phyloP scores from a whole-genome alignment of 2,888 invertebrate genomes.

The Ferdinandea cuprea region DNA sequence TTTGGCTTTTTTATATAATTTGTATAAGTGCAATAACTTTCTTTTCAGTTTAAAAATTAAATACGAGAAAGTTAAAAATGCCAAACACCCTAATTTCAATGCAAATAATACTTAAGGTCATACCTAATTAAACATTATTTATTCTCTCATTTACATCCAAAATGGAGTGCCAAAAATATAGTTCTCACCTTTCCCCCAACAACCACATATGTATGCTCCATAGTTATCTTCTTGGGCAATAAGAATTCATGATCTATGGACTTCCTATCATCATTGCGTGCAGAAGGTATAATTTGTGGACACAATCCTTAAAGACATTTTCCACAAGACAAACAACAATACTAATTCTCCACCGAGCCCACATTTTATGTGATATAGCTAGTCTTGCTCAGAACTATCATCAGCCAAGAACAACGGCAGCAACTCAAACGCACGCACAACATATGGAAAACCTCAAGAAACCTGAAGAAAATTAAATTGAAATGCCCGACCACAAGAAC shows the following conservation, averaged over 20 bases:
- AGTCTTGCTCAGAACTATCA: slow-evolving; percentile 28
- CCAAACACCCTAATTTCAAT: too few relatives aligned
- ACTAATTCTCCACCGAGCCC: neutral
- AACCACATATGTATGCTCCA: neutral
- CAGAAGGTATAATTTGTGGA: slow-evolving; percentile 19
- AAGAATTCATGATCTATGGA: slow-evolving; percentile 24
- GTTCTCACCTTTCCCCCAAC: neutral
- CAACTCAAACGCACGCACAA: neutral
- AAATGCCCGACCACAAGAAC: slow-evolving; percentile 71
- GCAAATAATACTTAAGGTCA: too few relatives aligned
- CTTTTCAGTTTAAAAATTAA: too few relatives aligned
- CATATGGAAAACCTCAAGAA: slow-evolving; percentile 67
- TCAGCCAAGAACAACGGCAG: slow-evolving; percentile 2
- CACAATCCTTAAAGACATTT: slow-evolving; percentile 23
- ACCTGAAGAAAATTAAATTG: slow-evolving; percentile 74
- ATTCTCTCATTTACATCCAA: too few relatives aligned
- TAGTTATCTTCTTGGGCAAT: neutral
- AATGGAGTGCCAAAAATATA: too few relatives aligned
- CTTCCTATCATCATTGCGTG: slow-evolving; percentile 26
- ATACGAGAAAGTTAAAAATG: too few relatives aligned
- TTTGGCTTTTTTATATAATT: too few relatives aligned
- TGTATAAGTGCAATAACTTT: too few relatives aligned
- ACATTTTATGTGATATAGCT: slow-evolving; percentile 2
- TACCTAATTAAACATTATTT: too few relatives aligned
- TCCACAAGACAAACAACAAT: slow-evolving; percentile 23